Evolutionary conservation across 2,113 vertebrate species (phyloP), one percentile per base, ranked within the genome.

Genomic region (Nycticebus coucang): DNA sequence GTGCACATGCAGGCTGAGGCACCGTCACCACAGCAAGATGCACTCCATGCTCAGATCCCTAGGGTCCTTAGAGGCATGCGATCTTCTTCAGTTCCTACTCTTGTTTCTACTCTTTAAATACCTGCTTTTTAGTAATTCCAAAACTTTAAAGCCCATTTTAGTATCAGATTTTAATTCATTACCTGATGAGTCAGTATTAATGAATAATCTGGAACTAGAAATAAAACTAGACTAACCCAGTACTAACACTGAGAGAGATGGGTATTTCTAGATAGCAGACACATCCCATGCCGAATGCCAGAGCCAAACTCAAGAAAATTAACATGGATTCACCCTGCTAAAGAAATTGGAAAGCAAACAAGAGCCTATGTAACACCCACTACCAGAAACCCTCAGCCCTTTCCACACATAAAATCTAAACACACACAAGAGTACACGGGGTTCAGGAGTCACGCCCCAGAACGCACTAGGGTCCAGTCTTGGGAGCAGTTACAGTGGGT

Each of bases 401-500:
- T 24, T 3, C 75, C 33, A 45, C 0, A 6, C 10, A 19, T 2
- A 21, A 69, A 45, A 21, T 35, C 82, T 68, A 55, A 30, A 87
- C n/a, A 57, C 7, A 77, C 28, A 28, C 13, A 2, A 26, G 0
- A 6, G n/a, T 14, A 11, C 75, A 4, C 0, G 17, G 3, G 50
- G 59, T 68, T 33, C 78, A 68, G 69, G 21, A 75, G 68, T 57
- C 17, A 0, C 0, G 28, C 75, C 35, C 17, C 5, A 82, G 86
- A 50, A 80, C 0, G 4, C 22, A 3, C 64, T 4, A 26, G 12
- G 50, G 21, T 8, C 1, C 74, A 24, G 21, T 9, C 8, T 9
- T 50, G 45, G 45, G 4, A 37, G n/a, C 35, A 28, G 60, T 2
- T 5, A 4, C 0, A 0, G 69, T 0, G 66, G 28, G 41, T 41